Evolutionary conservation across 92 coral and sea anemone genomes (phyloP).

Genomic region (Umimayanthus chanpuru): DNA sequence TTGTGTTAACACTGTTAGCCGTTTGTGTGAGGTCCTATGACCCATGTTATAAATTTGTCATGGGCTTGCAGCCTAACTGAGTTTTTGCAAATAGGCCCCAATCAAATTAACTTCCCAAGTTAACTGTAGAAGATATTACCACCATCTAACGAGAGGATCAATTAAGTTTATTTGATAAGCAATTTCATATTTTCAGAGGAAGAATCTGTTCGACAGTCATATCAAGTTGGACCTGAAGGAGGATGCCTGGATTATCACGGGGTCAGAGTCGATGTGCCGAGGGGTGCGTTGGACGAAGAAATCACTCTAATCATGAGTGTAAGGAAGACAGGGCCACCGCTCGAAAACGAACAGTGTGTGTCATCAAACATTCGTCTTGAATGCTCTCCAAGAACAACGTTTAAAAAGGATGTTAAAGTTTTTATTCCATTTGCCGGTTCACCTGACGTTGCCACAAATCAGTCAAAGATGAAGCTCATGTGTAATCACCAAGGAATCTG

Average conservation of each 20-base stretch:
- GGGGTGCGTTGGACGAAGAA: background rate
- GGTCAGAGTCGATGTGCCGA: background rate
- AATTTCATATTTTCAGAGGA: background rate
- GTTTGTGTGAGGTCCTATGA: too few species aligned
- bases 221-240: background rate
- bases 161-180: too few species aligned
- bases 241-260: background rate
- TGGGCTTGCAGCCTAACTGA: too few species aligned
- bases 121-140: too few species aligned
- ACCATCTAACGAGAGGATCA: too few species aligned
- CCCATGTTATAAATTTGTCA: too few species aligned
- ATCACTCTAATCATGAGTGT: background rate
- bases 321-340: background rate
- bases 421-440: background rate
- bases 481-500: background rate
- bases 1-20: too few species aligned
- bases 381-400: background rate
- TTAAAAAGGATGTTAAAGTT: background rate
- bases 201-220: background rate
- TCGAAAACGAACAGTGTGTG: background rate
- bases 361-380: background rate
- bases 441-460: background rate
- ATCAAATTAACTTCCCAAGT: too few species aligned
- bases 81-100: too few species aligned
- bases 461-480: background rate